These are phyloP conservation scores for Athalia rosae DNA, from an alignment of 2,888 invertebrate species.

Conservation along the genomic window DNA sequence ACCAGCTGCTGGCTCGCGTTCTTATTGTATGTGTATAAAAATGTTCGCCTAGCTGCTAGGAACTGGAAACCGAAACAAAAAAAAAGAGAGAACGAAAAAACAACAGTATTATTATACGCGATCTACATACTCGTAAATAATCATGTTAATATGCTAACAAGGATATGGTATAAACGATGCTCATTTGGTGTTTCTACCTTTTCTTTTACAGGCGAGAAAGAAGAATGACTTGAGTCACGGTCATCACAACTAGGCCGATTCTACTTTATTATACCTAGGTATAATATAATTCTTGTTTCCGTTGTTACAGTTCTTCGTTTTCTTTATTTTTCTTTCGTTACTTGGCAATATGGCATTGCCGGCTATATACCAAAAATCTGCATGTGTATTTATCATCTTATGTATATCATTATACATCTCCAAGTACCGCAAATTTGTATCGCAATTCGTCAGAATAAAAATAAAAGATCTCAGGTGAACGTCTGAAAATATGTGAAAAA, in stretches of 20 bases:
- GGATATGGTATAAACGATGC: background rate
- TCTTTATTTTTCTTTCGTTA: background rate
- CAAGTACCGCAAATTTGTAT: too few relatives aligned
- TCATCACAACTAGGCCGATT: conserved; percentile 34
- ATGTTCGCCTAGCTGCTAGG: background rate
- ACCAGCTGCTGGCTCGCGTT: background rate
- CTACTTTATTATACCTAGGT: background rate
- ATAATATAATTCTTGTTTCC: background rate
- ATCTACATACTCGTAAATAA: background rate
- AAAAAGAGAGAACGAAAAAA: too few relatives aligned
- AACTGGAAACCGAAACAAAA: background rate
- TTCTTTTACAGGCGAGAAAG: conserved; percentile 38
- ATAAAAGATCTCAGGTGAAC: too few relatives aligned
- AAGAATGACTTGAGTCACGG: conserved; percentile 45
- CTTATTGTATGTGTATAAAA: background rate
- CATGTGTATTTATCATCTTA: too few relatives aligned
- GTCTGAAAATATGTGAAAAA: too few relatives aligned
- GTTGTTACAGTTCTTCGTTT: background rate
- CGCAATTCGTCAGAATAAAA: too few relatives aligned
- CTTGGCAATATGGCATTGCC: background rate
- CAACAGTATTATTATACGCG: background rate
- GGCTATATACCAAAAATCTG: too few relatives aligned
- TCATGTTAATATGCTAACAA: conserved; percentile 12
- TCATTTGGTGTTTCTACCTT: conserved; percentile 31
- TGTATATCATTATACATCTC: too few relatives aligned